Evolutionary conservation across 2,797 vertebrate genomes (phyloP).

Genomic region (Amphiprion clarkii): DNA sequence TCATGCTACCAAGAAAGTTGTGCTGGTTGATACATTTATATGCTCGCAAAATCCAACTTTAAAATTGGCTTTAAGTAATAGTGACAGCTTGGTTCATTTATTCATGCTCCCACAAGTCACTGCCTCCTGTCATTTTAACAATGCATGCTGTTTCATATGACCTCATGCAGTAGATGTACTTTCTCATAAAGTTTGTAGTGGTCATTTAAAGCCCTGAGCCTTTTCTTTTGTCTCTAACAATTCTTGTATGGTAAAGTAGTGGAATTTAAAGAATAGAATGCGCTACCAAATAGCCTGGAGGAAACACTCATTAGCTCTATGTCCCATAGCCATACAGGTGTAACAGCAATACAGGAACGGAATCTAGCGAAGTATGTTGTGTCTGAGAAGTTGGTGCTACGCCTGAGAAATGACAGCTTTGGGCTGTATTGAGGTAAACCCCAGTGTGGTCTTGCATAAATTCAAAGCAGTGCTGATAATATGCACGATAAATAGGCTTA

Average conservation of each 20-base stretch:
- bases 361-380: constrained; percentile 1
- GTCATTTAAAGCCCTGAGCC: background rate
- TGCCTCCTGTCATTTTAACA: constrained; percentile 10
- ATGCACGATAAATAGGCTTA: constrained; percentile 56
- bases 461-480: constrained; percentile 47
- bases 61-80: constrained; percentile 33
- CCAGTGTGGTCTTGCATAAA: constrained; percentile 54
- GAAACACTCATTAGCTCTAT: background rate
- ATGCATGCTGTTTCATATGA: background rate
- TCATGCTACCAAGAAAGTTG: background rate
- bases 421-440: constrained; percentile 46
- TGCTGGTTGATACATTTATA: constrained; percentile 13
- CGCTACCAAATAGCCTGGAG: background rate
- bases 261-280: background rate
- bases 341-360: background rate
- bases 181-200: background rate
- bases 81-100: background rate
- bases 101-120: background rate
- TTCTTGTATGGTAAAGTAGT: background rate
- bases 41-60: constrained; percentile 13
- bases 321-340: background rate
- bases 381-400: background rate
- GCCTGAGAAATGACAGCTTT: constrained; percentile 31
- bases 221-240: background rate
- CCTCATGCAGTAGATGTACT: background rate